These are phyloP conservation scores for Carollia perspicillata DNA, from an alignment of 2,113 vertebrate genomes.

Conservation along the genomic window DNA sequence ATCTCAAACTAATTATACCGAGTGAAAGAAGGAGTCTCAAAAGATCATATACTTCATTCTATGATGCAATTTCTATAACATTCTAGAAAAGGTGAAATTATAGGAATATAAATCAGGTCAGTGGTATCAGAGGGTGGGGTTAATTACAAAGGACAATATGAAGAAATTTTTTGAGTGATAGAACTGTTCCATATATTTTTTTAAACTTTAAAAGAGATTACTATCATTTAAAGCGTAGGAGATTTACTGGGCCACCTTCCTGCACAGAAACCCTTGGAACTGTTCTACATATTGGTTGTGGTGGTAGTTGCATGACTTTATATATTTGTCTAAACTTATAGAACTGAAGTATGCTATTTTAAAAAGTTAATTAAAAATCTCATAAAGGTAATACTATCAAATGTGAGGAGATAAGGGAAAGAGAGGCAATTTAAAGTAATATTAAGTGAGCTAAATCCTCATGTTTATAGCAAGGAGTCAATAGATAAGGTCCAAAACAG, in stretches of 20 bases:
- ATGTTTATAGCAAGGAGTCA: constrained; percentile 18
- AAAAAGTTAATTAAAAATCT: constrained; percentile 1
- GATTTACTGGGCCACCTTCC: background rate
- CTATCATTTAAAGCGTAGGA: background rate
- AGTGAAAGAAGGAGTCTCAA: background rate
- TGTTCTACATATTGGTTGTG: background rate
- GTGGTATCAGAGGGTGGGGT: background rate
- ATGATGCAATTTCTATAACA: background rate
- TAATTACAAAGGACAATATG: background rate
- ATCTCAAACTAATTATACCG: background rate
- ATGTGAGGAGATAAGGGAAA: background rate
- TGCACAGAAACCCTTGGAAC: background rate
- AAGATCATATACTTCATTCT: background rate
- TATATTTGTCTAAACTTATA: constrained; percentile 6
- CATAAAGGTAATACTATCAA: constrained; percentile 20
- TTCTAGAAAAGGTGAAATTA: constrained; percentile 2
- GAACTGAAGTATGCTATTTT: constrained; percentile 1
- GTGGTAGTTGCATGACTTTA: background rate
- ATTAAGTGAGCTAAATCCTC: background rate
- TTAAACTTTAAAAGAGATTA: background rate
- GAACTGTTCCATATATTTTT: background rate
- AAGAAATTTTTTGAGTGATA: background rate
- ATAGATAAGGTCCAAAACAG: constrained; percentile 25
- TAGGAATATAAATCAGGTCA: background rate
- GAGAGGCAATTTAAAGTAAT: background rate